Base-by-base conservation (phyloP, 2,113 vertebrate species). In the Ia io region DNA sequence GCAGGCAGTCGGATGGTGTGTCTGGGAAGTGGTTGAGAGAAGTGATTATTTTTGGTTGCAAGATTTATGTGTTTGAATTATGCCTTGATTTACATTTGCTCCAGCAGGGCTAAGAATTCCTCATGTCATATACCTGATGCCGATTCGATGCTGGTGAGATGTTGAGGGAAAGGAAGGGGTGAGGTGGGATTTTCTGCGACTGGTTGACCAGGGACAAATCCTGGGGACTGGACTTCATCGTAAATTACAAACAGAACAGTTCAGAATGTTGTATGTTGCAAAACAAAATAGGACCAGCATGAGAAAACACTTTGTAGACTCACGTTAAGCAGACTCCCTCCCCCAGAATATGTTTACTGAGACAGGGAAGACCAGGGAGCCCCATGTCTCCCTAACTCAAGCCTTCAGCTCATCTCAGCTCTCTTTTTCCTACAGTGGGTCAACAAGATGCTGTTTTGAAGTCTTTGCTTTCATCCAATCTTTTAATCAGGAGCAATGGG, bases 321-420 rank as follows among this genome's bases (percentile, higher is more conserved):
- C 40, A 16, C 2, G 0, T 37, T 49, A 74, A 83, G 56, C 13
- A 4, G 83, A 28, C 32, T 70, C 56, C 56, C 42, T 91, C 65
- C 86, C 86, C 86, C 65, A 51, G 91, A 78, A 89, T 69, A 42
- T 53, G 70, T 69, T 97, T 80, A 25, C 67, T 59, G 20, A 32
- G 8, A 51, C 65, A 35, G 61, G 77, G 80, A 87, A 67, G 67
- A 14, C 25, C 25, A 37, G 17, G 0, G 0, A 73, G 17, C 1
- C 49, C 42, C 23, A 42, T 56, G 5, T 59, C 59, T 22, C 25
- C 86, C 51, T 44, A 3, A 40, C 56, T 12, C 22, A 10, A 14
- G 35, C 53, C 67, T 79, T 90, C 35, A 70, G 4, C 25, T 84
- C 77, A 3, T n/a, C 35, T 87, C 40, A 56, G 30, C 59, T 80